phyloP scores from a whole-genome alignment of 2,797 vertebrate genomes.

The Tympanoctomys barrerae region DNA sequence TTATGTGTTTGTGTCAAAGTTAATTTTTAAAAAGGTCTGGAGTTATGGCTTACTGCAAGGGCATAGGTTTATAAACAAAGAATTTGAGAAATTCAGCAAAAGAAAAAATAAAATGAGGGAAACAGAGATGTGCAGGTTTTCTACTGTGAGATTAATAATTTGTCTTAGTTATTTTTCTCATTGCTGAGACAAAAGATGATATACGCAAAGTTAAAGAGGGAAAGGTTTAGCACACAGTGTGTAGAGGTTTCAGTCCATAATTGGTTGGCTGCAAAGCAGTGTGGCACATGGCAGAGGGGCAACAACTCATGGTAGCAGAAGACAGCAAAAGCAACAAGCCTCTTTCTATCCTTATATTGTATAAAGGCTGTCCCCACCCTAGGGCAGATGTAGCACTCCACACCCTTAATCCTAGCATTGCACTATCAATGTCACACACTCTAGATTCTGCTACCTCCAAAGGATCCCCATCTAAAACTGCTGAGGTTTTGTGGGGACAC shows the following conservation, averaged over 20 bases:
- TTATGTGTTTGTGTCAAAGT: background rate
- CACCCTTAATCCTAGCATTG: background rate
- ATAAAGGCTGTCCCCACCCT: background rate
- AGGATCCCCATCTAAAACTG: background rate
- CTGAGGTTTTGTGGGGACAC: background rate
- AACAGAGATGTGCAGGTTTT: background rate
- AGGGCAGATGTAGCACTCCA: background rate
- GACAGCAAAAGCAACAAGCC: background rate
- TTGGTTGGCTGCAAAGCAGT: background rate
- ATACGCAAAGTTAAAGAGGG: background rate
- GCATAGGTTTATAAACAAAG: background rate
- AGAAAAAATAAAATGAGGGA: background rate
- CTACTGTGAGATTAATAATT: accelerated
- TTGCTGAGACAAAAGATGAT: background rate
- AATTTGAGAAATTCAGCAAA: background rate
- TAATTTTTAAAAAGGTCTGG: background rate
- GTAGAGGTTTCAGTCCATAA: background rate
- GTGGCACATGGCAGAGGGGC: background rate
- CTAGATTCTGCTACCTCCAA: background rate
- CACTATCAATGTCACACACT: background rate
- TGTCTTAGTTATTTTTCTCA: background rate
- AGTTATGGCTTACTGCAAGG: background rate
- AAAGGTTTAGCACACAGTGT: background rate
- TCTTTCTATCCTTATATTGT: background rate
- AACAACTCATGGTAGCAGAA: background rate